Conservation (phyloP, 1,140 invertebrate genomes). For the Phortica variegata region DNA sequence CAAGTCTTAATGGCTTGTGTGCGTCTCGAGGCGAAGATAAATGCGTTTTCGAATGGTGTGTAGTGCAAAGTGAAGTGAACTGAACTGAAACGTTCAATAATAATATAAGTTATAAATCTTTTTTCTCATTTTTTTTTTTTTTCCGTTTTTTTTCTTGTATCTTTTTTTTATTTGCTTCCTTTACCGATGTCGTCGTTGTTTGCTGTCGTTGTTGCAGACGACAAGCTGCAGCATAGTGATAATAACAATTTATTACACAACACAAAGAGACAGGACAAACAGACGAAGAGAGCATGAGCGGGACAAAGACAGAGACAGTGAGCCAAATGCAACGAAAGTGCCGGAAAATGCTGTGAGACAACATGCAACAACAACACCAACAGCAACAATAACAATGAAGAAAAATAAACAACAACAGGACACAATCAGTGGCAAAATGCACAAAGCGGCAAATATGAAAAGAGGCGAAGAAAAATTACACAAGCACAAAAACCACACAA, state of each 20-base stretch:
- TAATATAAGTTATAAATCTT: constrained; percentile 57
- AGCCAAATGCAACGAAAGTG: constrained; percentile 33
- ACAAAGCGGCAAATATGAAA: constrained; percentile 20
- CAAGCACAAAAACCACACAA: constrained; percentile 44
- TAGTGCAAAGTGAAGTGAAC: constrained; percentile 15
- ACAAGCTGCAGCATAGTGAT: constrained; percentile 52
- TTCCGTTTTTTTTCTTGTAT: too few relatives aligned
- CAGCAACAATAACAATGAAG: constrained; percentile 5
- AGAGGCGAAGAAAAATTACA: constrained; percentile 1
- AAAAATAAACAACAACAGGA: constrained; percentile 1
- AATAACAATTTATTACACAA: constrained; percentile 56
- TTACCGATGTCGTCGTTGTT: not conserved
- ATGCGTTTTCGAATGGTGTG: not conserved
- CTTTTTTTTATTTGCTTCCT: constrained; percentile 26
- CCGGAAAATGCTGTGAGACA: constrained; percentile 48
- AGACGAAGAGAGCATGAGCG: constrained; percentile 12
- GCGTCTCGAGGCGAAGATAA: too few relatives aligned
- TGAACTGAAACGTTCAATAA: constrained; percentile 48
- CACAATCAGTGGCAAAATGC: not conserved
- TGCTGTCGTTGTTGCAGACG: constrained; percentile 24
- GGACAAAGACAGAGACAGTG: constrained; percentile 5
- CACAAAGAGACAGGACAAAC: constrained; percentile 18
- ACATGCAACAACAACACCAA: constrained; percentile 30
- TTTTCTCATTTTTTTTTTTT: too few relatives aligned
- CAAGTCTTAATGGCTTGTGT: too few relatives aligned